These are phyloP conservation scores for Rhagonycha fulva DNA, from an alignment of 2,888 invertebrate species.

Conservation along the genomic window DNA sequence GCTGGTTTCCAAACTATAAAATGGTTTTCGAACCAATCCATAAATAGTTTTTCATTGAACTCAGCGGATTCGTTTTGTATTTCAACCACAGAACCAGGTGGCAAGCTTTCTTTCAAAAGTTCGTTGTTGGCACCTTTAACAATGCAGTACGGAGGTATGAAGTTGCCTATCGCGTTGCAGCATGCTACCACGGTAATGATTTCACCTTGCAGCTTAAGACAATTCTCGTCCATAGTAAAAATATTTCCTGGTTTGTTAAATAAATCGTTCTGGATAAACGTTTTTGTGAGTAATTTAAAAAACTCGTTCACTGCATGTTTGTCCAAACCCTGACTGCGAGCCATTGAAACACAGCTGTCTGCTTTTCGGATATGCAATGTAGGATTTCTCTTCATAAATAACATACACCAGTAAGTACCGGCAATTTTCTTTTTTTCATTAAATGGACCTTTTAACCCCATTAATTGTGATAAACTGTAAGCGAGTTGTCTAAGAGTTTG, in stretches of 20 bases:
- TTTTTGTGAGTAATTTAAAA: background rate
- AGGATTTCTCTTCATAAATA: background rate
- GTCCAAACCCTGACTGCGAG: background rate
- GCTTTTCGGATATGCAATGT: background rate
- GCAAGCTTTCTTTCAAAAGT: background rate
- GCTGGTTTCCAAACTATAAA: background rate
- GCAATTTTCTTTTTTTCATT: background rate
- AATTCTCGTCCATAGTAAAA: background rate
- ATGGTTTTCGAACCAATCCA: background rate
- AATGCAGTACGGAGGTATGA: background rate
- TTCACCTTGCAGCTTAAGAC: background rate
- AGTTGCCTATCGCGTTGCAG: constrained; percentile 1
- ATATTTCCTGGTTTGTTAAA: background rate
- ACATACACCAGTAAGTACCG: background rate
- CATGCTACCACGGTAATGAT: background rate
- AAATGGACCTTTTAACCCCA: background rate
- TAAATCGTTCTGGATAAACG: background rate
- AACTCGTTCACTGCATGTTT: background rate
- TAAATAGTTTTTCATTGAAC: background rate
- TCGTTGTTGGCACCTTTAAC: background rate
- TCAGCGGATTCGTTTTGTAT: background rate
- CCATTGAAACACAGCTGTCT: background rate
- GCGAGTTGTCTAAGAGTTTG: background rate
- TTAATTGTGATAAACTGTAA: background rate
- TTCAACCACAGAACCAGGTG: background rate